A percentile compares a stretch with the other conserved stretches of the same genome.
These are phyloP conservation scores for Phyllotreta striolata DNA, from an alignment of 2,888 invertebrate species.

Conservation along the genomic window DNA sequence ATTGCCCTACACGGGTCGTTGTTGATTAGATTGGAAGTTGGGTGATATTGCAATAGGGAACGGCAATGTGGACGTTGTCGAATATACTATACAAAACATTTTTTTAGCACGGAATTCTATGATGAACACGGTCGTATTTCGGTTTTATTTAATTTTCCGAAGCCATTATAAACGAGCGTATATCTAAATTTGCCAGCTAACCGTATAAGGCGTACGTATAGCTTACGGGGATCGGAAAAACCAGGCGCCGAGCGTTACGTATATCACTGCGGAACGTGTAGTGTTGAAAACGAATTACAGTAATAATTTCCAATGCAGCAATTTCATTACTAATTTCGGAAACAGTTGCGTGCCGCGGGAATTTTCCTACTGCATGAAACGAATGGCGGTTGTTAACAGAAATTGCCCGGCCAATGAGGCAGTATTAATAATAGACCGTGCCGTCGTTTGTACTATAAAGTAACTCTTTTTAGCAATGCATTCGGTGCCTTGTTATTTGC, in stretches of 20 bases:
- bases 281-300: constrained; percentile 30
- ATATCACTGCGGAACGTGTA: constrained; percentile 28
- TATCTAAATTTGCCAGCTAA: neutral
- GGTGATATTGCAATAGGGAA: constrained; percentile 26
- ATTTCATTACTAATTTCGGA: constrained; percentile 33
- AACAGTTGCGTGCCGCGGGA: constrained; percentile 28
- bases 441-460: constrained; percentile 12
- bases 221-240: constrained; percentile 5
- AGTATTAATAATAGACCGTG: constrained; percentile 19
- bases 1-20: constrained; percentile 32
- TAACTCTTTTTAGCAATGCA: constrained; percentile 13
- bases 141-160: too few relatives aligned
- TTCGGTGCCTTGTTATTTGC: constrained; percentile 9
- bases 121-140: too few relatives aligned
- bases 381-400: constrained; percentile 35
- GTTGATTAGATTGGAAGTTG: constrained; percentile 31
- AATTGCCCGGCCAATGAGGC: constrained; percentile 32
- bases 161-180: constrained; percentile 1
- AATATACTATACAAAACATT: neutral
- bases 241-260: constrained; percentile 17
- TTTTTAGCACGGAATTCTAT: neutral
- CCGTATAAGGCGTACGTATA: neutral
- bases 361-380: constrained; percentile 33
- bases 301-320: constrained; percentile 33
- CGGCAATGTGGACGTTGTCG: constrained; percentile 5